Percentiles rank a stretch among this genome's conserved stretches.
phyloP scores from a whole-genome alignment of 2,888 invertebrate genomes.

The Apantesis nais region DNA sequence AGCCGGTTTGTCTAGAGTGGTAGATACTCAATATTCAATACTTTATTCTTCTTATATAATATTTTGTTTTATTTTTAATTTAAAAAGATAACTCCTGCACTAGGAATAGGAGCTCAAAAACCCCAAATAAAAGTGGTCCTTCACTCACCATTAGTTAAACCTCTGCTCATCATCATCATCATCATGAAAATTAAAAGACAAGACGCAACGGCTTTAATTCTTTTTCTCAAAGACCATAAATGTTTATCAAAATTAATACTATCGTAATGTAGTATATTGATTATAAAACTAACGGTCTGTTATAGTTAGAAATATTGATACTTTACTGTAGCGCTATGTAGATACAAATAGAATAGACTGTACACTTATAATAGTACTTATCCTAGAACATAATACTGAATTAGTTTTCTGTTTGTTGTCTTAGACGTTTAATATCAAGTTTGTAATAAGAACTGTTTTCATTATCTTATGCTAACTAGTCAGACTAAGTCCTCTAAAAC shows the following conservation, averaged over 20 bases:
- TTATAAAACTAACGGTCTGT: not conserved
- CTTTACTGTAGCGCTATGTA: not conserved
- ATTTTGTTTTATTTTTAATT: no score
- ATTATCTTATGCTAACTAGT: slow-evolving; percentile 1
- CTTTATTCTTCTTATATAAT: no score
- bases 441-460: slow-evolving; percentile 1
- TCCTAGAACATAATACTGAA: not conserved
- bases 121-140: no score
- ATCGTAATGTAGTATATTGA: not conserved
- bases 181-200: not conserved
- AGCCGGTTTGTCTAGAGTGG: no score
- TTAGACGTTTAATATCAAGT: slow-evolving; percentile 1
- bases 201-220: not conserved
- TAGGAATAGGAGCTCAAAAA: no score
- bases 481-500: not conserved
- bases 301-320: not conserved
- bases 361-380: not conserved
- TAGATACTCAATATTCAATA: no score
- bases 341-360: not conserved
- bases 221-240: no score
- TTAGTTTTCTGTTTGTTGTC: not conserved
- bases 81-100: no score
- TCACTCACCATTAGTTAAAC: no score
- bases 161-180: no score
- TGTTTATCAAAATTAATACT: not conserved